Evolutionary conservation across 2,113 vertebrate species (phyloP).

Genomic region (Mesembrinibis cayennensis): DNA sequence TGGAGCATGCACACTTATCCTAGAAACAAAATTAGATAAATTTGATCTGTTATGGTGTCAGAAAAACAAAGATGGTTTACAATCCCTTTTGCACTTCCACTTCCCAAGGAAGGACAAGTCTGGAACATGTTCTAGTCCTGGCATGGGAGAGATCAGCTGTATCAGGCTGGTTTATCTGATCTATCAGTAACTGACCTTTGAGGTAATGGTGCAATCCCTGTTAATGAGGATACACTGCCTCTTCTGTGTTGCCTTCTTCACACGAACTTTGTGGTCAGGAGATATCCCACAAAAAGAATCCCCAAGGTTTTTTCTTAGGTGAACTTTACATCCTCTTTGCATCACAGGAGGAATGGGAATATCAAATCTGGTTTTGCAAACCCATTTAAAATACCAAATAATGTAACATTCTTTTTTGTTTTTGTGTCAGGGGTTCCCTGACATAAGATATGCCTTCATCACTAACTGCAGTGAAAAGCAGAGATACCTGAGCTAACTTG

Average conservation of each 20-base stretch:
- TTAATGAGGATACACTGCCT: neutral
- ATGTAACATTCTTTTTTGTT: neutral
- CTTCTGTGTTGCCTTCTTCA: neutral
- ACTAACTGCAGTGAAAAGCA: neutral
- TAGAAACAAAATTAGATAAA: neutral
- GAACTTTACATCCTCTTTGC: neutral
- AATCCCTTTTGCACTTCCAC: neutral
- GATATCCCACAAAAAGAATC: neutral
- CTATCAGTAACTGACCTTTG: neutral
- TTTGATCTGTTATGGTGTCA: neutral
- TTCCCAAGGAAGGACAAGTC: neutral
- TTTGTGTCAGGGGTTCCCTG: neutral
- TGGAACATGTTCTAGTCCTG: neutral
- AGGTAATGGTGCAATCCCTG: neutral
- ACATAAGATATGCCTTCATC: neutral
- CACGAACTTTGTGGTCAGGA: neutral
- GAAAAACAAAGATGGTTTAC: neutral
- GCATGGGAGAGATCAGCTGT: neutral
- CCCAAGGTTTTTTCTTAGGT: neutral
- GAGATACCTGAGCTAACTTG: neutral
- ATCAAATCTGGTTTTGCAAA: neutral
- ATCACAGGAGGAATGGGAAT: neutral
- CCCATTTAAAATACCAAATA: neutral
- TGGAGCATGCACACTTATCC: neutral
- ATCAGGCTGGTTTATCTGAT: neutral